These are phyloP conservation scores for Myiopsitta monachus DNA, from an alignment of 2,113 vertebrate species.

Conservation along the genomic window DNA sequence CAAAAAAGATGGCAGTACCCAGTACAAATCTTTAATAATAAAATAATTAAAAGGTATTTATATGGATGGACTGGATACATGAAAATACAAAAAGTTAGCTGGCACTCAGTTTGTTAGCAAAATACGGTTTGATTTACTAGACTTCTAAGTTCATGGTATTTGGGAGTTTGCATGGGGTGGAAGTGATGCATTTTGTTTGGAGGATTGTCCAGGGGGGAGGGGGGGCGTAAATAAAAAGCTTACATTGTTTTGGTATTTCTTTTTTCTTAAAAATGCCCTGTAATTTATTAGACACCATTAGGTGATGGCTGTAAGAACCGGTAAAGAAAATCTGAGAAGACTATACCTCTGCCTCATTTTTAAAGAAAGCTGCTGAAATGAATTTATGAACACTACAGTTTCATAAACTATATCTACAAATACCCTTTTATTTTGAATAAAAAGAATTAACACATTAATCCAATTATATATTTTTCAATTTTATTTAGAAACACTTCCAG, in stretches of 20 bases:
- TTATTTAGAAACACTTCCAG: neutral
- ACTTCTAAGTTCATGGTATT: neutral
- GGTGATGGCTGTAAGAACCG: neutral
- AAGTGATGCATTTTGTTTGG: neutral
- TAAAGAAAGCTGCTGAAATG: neutral
- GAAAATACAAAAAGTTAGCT: neutral
- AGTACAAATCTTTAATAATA: neutral
- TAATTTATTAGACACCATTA: neutral
- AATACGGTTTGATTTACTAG: neutral
- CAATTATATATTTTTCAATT: neutral
- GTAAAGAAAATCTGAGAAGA: neutral
- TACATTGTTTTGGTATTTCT: neutral
- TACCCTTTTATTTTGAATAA: neutral
- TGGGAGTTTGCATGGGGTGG: neutral
- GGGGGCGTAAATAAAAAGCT: neutral
- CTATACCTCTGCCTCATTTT: neutral
- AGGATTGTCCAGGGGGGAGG: neutral
- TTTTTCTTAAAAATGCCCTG: neutral
- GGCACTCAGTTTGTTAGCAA: neutral
- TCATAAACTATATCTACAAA: neutral
- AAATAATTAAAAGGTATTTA: neutral
- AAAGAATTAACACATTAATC: neutral
- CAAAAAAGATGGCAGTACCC: accelerated
- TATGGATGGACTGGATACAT: neutral
- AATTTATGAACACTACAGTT: neutral